These are phyloP conservation scores for Gerris lacustris DNA, from an alignment of 2,888 invertebrate species.

Conservation along the genomic window DNA sequence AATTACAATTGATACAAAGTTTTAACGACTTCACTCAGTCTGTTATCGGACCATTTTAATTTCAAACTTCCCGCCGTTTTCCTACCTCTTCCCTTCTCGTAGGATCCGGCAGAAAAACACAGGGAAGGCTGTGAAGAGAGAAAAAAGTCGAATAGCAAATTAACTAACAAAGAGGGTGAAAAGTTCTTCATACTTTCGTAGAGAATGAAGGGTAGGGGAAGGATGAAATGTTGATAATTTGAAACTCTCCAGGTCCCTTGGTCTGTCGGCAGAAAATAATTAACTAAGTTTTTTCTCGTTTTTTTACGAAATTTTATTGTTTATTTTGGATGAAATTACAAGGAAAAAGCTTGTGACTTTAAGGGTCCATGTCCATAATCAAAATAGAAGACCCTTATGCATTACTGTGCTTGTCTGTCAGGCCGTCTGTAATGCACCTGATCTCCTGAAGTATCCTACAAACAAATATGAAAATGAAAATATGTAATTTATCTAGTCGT, in stretches of 20 bases:
- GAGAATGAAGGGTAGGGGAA: background rate
- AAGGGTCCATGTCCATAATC: no score
- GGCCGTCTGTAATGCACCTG: background rate
- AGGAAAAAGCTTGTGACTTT: no score
- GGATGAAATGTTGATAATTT: background rate
- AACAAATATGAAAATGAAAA: no score
- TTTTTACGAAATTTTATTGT: background rate
- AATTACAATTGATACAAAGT: slow-evolving; percentile 3
- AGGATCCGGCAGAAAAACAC: background rate
- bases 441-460: background rate
- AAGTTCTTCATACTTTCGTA: background rate
- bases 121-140: background rate
- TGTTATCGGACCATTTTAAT: slow-evolving; percentile 5
- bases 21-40: slow-evolving; percentile 1
- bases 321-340: no score
- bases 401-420: no score
- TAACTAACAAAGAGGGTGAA: background rate
- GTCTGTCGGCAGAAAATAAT: slow-evolving; percentile 1
- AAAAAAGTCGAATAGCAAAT: background rate
- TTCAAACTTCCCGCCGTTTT: background rate
- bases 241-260: background rate
- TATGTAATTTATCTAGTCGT: no score
- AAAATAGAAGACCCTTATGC: no score
- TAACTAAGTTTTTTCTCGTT: background rate
- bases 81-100: background rate